Base-by-base conservation (phyloP, 2,797 vertebrate species). In the Meriones psammophilus region DNA sequence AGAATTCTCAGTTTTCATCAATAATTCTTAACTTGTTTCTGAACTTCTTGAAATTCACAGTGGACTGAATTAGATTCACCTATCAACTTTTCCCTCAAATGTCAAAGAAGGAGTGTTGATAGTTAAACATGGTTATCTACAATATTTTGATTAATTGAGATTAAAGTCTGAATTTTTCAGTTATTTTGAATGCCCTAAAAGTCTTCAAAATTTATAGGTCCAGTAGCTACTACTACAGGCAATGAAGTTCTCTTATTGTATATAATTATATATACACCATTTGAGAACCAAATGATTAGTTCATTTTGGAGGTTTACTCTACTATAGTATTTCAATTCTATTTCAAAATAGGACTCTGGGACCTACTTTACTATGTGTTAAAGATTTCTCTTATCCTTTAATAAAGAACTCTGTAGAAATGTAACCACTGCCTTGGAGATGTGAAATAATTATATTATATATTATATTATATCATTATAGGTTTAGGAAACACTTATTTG, bases 1-100 rank as follows among this genome's bases (percentile, higher is more conserved):
- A 92, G 39, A 94, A 87, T 79, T 78, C 30, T 83, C 69, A 56
- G 30, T 42, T 95, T 56, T 85, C 12, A 94, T 88, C 14, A 94
- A 74, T 73, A 92, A 73, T 33, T 62, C 28, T 15, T 90, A 9
- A 85, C 81, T 58, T 91, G 42, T 66, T 89, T 92, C 81, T 93
- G 50, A 56, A 92, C n/a, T 91, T 9, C 46, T 76, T 84, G 58
- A 81, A 88, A 66, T 50, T 50, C 26, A 80, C 3, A 64, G 18
- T 66, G n/a, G 56, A 64, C 58, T 58, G 58, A 83, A 92, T 58
- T 24, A 74, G 20, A 79, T n/a, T 91, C 18, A 60, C 15, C 26
- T 76, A 66, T 77, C 18, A 81, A 74, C 39, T 56, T 54, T 88
- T 79, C 9, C 69, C 58, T 3, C 8, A 88, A 50, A 87, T 50